Conservation (phyloP, 2,113 vertebrate species). For the Phyllostomus hastatus region DNA sequence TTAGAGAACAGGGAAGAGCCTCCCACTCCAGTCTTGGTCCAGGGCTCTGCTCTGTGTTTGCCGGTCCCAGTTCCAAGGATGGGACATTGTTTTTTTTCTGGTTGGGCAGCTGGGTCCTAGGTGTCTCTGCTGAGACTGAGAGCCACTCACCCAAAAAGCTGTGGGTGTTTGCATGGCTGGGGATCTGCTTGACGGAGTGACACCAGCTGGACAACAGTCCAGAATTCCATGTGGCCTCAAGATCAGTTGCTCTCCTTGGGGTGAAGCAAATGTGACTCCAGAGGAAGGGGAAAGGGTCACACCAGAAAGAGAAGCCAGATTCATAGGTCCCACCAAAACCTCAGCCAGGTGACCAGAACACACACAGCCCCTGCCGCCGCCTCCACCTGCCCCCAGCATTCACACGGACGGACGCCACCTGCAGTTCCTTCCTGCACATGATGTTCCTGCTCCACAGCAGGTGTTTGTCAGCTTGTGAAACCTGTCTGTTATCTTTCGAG, state of each 20-base stretch:
- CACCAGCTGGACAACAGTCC: background rate
- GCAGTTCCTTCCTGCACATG: background rate
- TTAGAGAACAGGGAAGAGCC: background rate
- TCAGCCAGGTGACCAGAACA: background rate
- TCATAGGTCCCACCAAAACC: background rate
- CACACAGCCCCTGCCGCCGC: accelerated
- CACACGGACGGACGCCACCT: accelerated
- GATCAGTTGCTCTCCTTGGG: background rate
- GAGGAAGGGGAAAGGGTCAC: background rate
- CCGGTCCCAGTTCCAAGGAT: background rate
- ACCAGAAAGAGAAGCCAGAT: background rate
- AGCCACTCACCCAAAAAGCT: background rate
- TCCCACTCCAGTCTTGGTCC: background rate
- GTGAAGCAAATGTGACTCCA: background rate
- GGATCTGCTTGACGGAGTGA: background rate
- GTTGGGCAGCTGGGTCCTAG: background rate
- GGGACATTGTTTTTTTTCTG: background rate
- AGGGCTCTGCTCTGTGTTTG: background rate
- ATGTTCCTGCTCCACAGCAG: background rate
- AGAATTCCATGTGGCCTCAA: background rate
- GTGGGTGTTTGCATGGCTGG: background rate
- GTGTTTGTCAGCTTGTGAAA: background rate
- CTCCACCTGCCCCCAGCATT: background rate
- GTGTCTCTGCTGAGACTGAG: background rate
- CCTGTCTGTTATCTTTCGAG: background rate